A percentile compares a stretch with the other conserved stretches of the same genome.
Conservation (phyloP, 2,888 invertebrate genomes). For the Lasioglossum marginatum region DNA sequence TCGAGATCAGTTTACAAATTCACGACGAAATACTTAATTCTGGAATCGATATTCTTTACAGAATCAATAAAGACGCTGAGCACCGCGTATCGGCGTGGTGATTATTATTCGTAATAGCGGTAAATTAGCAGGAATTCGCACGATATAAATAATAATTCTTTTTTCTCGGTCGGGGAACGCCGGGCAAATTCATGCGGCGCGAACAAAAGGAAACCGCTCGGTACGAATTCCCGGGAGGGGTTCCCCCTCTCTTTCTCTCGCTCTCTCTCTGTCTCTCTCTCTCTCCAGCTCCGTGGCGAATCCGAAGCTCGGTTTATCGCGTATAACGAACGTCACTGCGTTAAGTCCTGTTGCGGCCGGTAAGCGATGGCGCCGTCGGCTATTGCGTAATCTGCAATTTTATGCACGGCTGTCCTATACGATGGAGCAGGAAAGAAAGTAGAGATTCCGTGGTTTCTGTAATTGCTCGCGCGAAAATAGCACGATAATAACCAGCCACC, state of each 20-base stretch:
- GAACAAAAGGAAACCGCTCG: slow-evolving; percentile 48
- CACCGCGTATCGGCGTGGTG: neutral
- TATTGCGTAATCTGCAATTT: slow-evolving; percentile 74
- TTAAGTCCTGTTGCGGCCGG: slow-evolving; percentile 65
- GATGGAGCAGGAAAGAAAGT: slow-evolving; percentile 62
- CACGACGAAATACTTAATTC: neutral
- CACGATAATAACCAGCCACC: slow-evolving; percentile 55
- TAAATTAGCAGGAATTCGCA: slow-evolving; percentile 29
- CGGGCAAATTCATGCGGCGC: slow-evolving; percentile 30
- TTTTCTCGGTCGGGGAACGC: slow-evolving; percentile 28
- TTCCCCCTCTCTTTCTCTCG: neutral
- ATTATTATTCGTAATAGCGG: neutral
- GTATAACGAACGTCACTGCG: slow-evolving; percentile 71
- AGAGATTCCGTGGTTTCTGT: slow-evolving; percentile 67
- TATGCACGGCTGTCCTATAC: slow-evolving; percentile 61
- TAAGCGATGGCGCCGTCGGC: slow-evolving; percentile 71
- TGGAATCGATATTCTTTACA: neutral
- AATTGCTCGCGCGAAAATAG: slow-evolving; percentile 67
- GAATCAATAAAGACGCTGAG: neutral
- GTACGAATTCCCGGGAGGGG: slow-evolving; percentile 63
- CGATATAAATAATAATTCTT: slow-evolving; percentile 52
- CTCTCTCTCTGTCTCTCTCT: neutral
- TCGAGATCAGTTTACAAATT: neutral
- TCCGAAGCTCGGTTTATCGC: slow-evolving; percentile 71
- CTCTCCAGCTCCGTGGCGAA: slow-evolving; percentile 41